Conservation (phyloP, 2,797 vertebrate species). For the Macrochelys suwanniensis region DNA sequence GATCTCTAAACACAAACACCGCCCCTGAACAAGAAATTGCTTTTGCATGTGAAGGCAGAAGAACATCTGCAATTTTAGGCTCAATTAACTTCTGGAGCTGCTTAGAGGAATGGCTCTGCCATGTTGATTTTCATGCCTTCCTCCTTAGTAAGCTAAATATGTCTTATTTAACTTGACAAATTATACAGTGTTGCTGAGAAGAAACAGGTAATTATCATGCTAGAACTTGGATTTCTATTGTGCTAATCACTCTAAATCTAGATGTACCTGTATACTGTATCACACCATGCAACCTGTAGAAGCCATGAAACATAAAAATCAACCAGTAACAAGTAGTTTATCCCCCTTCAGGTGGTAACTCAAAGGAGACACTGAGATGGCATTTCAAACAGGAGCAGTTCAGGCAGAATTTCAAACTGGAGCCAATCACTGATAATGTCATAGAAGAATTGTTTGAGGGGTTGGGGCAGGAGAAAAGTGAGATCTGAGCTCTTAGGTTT, state of each 20-base stretch:
- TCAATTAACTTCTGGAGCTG: slow-evolving; percentile 20
- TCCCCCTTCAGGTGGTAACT: not conserved
- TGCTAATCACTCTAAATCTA: not conserved
- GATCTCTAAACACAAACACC: slow-evolving; percentile 12
- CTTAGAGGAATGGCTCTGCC: slow-evolving; percentile 28
- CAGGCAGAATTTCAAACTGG: not conserved
- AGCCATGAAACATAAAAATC: not conserved
- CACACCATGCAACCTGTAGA: not conserved
- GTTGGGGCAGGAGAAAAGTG: not conserved
- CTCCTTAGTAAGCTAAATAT: slow-evolving; percentile 2
- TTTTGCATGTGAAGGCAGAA: slow-evolving; percentile 9
- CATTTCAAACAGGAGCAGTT: not conserved
- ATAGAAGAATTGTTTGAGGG: not conserved
- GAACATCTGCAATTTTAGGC: slow-evolving; percentile 46
- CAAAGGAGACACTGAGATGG: not conserved
- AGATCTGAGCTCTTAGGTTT: not conserved
- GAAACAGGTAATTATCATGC: not conserved
- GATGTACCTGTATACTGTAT: not conserved
- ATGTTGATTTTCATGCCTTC: not conserved
- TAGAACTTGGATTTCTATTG: not conserved
- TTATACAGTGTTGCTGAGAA: not conserved
- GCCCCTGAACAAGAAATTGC: slow-evolving; percentile 53
- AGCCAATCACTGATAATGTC: not conserved
- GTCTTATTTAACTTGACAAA: slow-evolving; percentile 4
- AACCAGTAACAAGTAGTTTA: not conserved